Evolutionary conservation across 2,113 vertebrate species (phyloP).

Genomic region (Progne subis): DNA sequence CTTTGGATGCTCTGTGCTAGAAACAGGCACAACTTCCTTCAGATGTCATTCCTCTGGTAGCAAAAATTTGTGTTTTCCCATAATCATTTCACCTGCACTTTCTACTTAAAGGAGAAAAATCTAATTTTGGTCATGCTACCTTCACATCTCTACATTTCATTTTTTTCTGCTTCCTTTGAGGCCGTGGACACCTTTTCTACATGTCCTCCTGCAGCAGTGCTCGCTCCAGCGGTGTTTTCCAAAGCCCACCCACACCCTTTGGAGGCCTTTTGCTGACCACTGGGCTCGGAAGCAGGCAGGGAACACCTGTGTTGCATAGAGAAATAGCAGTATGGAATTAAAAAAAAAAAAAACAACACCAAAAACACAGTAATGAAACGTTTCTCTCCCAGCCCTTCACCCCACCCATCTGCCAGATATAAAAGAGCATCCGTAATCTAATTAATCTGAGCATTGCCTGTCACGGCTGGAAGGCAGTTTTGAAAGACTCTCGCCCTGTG

Average conservation of each 20-base stretch:
- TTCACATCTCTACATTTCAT: fast-evolving
- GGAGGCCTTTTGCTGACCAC: background rate
- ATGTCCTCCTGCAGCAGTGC: background rate
- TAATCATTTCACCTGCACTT: background rate
- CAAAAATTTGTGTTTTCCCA: background rate
- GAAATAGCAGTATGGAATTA: background rate
- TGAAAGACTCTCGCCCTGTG: conserved; percentile 67
- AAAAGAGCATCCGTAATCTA: conserved; percentile 71
- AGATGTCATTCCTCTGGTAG: background rate
- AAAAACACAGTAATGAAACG: background rate
- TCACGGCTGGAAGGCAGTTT: conserved; percentile 63
- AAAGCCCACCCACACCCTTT: background rate
- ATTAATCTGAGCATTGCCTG: conserved; percentile 64
- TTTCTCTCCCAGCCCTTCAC: background rate
- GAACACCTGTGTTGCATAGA: background rate
- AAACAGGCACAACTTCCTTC: background rate
- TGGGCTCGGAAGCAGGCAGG: fast-evolving
- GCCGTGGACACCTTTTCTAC: background rate
- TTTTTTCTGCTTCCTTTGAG: background rate
- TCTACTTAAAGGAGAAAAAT: background rate
- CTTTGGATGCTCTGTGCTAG: background rate
- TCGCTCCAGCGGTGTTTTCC: background rate
- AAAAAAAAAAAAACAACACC: background rate
- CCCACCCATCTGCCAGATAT: conserved; percentile 29
- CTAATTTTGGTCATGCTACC: background rate